Percentiles rank a stretch among this genome's conserved stretches.
Conservation (phyloP, 2,888 invertebrate genomes). For the Salticus scenicus region DNA sequence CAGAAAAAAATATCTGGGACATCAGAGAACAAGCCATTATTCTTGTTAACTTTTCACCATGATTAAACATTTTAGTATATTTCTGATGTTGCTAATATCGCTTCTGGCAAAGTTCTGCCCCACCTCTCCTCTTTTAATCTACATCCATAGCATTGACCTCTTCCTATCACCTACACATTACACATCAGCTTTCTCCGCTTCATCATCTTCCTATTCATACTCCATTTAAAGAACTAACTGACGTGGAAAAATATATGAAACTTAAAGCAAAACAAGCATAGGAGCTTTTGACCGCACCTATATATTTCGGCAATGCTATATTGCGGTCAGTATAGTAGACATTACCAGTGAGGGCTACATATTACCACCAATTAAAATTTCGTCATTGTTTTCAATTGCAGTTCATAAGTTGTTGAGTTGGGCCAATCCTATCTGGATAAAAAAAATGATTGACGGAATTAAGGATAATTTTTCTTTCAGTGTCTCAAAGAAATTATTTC, state of each 20-base stretch:
- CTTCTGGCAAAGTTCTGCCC: background rate
- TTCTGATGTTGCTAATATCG: background rate
- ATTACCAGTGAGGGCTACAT: conserved; percentile 26
- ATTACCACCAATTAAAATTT: conserved; percentile 57
- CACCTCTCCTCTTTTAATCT: conserved; percentile 35
- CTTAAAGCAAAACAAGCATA: conserved; percentile 33
- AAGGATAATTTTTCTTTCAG: too few relatives aligned
- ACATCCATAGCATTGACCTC: conserved; percentile 66
- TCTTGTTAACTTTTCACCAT: background rate
- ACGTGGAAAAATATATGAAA: background rate
- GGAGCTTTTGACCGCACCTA: conserved; percentile 28
- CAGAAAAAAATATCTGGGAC: background rate
- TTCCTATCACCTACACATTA: conserved; percentile 57
- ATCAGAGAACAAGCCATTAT: background rate
- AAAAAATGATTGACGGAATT: too few relatives aligned
- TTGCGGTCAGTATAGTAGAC: conserved; percentile 37
- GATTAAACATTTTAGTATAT: background rate
- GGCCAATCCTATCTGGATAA: too few relatives aligned
- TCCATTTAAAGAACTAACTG: conserved; percentile 23
- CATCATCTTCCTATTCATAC: conserved; percentile 56
- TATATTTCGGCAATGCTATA: conserved; percentile 20
- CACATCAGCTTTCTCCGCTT: conserved; percentile 41
- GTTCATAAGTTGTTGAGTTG: background rate
- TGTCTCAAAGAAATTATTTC: too few relatives aligned
- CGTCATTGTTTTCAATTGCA: conserved; percentile 18